Evolutionary conservation across 1,140 invertebrate species (phyloP).

Genomic region (Stegodyphus dumicola): DNA sequence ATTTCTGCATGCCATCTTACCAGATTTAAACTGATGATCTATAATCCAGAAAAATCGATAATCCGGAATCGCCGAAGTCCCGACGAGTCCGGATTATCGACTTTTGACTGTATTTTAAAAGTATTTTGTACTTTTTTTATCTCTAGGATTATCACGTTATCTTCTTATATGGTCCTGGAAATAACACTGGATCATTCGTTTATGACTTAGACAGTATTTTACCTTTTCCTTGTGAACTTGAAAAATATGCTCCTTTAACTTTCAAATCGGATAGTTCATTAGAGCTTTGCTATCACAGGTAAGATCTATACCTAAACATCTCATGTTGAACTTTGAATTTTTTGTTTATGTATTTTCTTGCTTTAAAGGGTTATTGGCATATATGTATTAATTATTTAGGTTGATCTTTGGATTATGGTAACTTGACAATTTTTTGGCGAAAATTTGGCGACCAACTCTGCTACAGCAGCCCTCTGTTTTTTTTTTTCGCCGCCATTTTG

Average conservation of each 20-base stretch:
- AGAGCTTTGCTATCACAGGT: neutral
- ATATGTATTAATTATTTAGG: neutral
- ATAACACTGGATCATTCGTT: neutral
- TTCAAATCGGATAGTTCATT: neutral
- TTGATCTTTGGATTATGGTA: no score
- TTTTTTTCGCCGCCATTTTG: no score
- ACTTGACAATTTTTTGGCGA: no score
- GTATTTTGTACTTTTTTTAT: neutral
- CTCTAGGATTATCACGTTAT: conserved; percentile 4
- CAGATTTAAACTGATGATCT: no score
- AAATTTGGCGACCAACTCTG: no score
- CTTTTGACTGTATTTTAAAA: no score
- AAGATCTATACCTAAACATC: neutral
- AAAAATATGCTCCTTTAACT: conserved; percentile 4
- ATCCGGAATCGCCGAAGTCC: no score
- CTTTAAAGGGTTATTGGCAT: neutral
- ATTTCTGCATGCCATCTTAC: no score
- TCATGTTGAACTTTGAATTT: neutral
- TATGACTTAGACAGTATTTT: conserved; percentile 11
- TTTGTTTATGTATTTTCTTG: neutral
- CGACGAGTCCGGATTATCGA: no score
- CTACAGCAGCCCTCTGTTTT: no score
- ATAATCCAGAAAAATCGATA: no score
- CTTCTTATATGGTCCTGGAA: neutral
- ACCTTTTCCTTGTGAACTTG: neutral